Evolutionary conservation across 23 tunicate genomes (phyloP).

Genomic region (Corella eumyota): DNA sequence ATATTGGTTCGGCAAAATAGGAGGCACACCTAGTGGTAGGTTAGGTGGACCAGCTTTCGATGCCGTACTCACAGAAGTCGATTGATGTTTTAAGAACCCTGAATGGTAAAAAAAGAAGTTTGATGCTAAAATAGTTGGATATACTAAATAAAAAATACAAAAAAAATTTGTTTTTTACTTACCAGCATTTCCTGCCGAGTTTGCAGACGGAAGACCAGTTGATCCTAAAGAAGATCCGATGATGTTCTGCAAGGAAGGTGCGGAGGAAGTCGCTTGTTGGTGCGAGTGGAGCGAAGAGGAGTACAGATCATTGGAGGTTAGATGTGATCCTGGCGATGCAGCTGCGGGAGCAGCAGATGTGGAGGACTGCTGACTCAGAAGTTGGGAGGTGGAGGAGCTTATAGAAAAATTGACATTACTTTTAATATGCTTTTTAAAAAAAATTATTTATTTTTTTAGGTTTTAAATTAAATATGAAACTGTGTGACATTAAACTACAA

Average conservation of each 20-base stretch:
- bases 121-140: no score
- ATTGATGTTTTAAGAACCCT: no score
- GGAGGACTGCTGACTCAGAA: slow-evolving; percentile 5
- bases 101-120: no score
- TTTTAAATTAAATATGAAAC: not conserved
- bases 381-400: slow-evolving; percentile 11
- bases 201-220: slow-evolving; percentile 14
- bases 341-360: slow-evolving; percentile 17
- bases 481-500: slow-evolving; percentile 11
- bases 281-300: slow-evolving; percentile 27
- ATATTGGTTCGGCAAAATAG: slow-evolving; percentile 61
- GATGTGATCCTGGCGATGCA: slow-evolving; percentile 38
- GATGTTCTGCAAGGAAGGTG: slow-evolving; percentile 10
- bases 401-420: not conserved
- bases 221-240: slow-evolving; percentile 16
- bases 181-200: no score
- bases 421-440: not conserved
- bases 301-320: slow-evolving; percentile 30
- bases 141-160: no score
- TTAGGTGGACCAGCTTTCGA: slow-evolving; percentile 71
- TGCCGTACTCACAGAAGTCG: slow-evolving; percentile 12
- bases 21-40: slow-evolving; percentile 71
- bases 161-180: no score
- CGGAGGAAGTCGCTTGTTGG: slow-evolving; percentile 15
- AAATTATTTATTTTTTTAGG: not conserved